These are phyloP conservation scores for Macrostomum cliftonense DNA, from an alignment of 2,888 invertebrate genomes.

Conservation along the genomic window DNA sequence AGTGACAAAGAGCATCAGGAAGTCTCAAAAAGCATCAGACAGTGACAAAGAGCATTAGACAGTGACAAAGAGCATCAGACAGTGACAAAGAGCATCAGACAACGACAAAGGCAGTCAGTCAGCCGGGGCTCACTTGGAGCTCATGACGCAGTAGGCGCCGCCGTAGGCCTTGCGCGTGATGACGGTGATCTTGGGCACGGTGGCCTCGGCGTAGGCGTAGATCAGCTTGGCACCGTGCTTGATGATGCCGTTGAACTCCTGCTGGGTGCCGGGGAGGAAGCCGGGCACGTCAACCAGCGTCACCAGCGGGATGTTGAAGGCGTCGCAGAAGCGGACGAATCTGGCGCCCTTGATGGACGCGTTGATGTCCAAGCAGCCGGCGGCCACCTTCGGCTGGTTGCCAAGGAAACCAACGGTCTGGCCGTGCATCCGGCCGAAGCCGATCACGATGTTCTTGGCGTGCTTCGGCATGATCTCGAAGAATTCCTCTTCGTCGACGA, in stretches of 20 bases:
- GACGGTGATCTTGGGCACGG: conserved; percentile 51
- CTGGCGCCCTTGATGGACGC: conserved; percentile 48
- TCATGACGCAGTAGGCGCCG: conserved; percentile 53
- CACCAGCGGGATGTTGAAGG: conserved; percentile 50
- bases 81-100: too few species aligned
- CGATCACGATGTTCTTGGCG: conserved; percentile 48
- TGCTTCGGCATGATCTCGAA: conserved; percentile 50
- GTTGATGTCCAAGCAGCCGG: conserved; percentile 51
- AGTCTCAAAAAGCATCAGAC: too few species aligned
- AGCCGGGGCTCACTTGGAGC: conserved; percentile 52
- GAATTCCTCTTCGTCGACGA: conserved; percentile 48
- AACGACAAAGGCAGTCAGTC: too few species aligned
- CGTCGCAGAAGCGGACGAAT: conserved; percentile 52
- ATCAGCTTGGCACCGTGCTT: conserved; percentile 51
- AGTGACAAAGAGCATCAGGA: too few species aligned
- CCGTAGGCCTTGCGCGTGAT: conserved; percentile 52
- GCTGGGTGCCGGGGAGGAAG: conserved; percentile 47
- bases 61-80: too few species aligned
- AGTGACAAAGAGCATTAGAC: too few species aligned
- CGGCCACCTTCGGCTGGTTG: conserved; percentile 50
- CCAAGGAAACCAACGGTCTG: conserved; percentile 50
- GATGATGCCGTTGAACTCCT: conserved; percentile 50
- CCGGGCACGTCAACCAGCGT: conserved; percentile 53
- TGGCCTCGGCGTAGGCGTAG: conserved; percentile 52
- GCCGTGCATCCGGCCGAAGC: conserved; percentile 49